Conservation (phyloP, 2,113 vertebrate species). For the Lycaon pictus region DNA sequence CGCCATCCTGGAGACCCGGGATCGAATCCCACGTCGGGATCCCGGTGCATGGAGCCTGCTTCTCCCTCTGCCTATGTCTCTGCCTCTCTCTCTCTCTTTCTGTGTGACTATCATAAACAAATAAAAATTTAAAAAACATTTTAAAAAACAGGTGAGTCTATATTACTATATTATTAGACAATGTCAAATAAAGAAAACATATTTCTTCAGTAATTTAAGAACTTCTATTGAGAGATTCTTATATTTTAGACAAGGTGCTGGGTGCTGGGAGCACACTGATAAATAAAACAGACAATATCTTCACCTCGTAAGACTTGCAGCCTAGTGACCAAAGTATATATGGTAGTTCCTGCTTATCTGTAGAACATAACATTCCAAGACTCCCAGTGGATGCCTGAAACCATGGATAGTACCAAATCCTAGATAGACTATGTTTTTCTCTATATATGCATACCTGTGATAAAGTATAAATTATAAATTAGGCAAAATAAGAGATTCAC, state of each 20-base stretch:
- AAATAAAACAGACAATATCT: not conserved
- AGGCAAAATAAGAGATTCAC: not conserved
- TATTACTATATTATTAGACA: not conserved
- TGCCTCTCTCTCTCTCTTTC: too few relatives aligned
- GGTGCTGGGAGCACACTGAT: not conserved
- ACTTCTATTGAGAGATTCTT: not conserved
- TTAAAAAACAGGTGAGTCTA: not conserved
- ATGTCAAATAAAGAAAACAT: not conserved
- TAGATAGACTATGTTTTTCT: not conserved
- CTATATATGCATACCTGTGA: not conserved
- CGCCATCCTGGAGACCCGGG: too few relatives aligned
- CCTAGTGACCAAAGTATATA: fast-evolving
- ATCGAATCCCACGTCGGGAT: too few relatives aligned
- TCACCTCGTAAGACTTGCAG: not conserved
- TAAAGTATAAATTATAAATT: not conserved
- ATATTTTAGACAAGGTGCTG: not conserved
- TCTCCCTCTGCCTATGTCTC: too few relatives aligned
- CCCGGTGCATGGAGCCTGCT: too few relatives aligned
- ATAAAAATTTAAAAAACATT: not conserved
- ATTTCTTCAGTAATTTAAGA: constrained; percentile 7
- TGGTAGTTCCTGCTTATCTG: not conserved
- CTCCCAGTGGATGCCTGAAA: not conserved
- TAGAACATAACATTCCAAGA: not conserved
- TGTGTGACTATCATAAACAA: too few relatives aligned
- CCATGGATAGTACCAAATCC: not conserved